Evolutionary conservation across 2,113 vertebrate species (phyloP).

Genomic region (Butorides virescens): DNA sequence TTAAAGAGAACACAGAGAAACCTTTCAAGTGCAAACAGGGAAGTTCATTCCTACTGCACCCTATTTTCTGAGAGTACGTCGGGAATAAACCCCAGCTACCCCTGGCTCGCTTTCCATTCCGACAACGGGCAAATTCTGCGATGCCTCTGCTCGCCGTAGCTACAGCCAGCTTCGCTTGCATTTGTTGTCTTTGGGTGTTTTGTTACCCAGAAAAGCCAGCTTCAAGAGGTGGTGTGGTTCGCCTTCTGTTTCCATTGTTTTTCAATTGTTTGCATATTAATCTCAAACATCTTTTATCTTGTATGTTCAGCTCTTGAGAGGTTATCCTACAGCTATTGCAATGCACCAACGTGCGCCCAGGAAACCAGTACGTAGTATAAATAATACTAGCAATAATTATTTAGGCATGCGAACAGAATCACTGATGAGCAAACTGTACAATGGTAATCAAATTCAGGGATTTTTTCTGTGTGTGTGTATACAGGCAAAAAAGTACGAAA

Average conservation of each 20-base stretch:
- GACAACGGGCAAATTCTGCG: not conserved
- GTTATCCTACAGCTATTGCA: not conserved
- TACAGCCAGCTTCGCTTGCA: not conserved
- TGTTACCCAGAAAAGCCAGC: not conserved
- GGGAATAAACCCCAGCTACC: not conserved
- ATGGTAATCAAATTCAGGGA: not conserved
- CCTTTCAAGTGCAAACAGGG: constrained; percentile 58
- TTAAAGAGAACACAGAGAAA: constrained; percentile 63
- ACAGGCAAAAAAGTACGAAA: not conserved
- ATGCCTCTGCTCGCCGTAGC: not conserved
- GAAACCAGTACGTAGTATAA: not conserved
- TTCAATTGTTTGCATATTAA: constrained; percentile 22
- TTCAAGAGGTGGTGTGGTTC: not conserved
- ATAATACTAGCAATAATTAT: not conserved
- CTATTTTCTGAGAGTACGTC: constrained; percentile 21
- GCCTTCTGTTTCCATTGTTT: not conserved
- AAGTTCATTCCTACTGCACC: constrained; percentile 51
- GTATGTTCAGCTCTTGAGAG: constrained; percentile 36
- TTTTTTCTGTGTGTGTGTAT: not conserved
- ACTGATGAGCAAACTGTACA: not conserved
- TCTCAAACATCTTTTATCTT: constrained; percentile 46
- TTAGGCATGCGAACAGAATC: not conserved
- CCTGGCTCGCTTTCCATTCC: not conserved
- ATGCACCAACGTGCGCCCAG: not conserved
- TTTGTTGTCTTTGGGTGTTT: not conserved